Conservation (phyloP, 2,113 vertebrate genomes). For the Tragelaphus buxtoni region DNA sequence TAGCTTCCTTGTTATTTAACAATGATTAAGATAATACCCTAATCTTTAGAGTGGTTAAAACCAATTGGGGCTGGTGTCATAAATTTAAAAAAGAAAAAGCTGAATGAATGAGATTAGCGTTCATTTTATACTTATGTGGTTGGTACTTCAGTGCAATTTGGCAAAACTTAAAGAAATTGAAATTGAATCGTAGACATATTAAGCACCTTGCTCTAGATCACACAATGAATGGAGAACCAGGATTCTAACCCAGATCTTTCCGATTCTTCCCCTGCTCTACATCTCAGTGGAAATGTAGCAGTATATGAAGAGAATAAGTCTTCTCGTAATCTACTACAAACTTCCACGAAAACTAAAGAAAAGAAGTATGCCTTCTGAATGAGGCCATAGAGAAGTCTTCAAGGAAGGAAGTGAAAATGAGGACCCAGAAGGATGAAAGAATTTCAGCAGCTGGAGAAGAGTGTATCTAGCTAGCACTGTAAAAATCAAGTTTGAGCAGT, state of each 20-base stretch:
- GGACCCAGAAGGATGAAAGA: not conserved
- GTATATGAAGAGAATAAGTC: not conserved
- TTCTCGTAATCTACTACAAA: not conserved
- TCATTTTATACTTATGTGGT: not conserved
- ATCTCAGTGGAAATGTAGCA: not conserved
- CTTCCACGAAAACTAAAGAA: not conserved
- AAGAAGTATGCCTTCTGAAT: not conserved
- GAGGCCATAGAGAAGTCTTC: not conserved
- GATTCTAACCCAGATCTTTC: not conserved
- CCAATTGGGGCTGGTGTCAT: not conserved
- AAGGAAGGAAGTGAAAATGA: not conserved
- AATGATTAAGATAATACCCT: not conserved
- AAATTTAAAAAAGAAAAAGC: not conserved
- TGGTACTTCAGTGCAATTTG: not conserved
- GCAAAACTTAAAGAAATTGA: not conserved
- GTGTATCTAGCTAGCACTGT: not conserved
- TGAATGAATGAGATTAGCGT: not conserved
- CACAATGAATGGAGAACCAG: not conserved
- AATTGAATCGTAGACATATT: not conserved
- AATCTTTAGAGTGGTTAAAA: conserved; percentile 12
- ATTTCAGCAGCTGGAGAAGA: not conserved
- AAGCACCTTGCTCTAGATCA: not conserved
- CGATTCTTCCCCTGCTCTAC: not conserved
- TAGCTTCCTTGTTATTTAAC: not conserved
- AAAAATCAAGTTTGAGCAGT: not conserved